These are phyloP conservation scores for Tinea pellionella DNA, from an alignment of 2,888 invertebrate species.

Conservation along the genomic window DNA sequence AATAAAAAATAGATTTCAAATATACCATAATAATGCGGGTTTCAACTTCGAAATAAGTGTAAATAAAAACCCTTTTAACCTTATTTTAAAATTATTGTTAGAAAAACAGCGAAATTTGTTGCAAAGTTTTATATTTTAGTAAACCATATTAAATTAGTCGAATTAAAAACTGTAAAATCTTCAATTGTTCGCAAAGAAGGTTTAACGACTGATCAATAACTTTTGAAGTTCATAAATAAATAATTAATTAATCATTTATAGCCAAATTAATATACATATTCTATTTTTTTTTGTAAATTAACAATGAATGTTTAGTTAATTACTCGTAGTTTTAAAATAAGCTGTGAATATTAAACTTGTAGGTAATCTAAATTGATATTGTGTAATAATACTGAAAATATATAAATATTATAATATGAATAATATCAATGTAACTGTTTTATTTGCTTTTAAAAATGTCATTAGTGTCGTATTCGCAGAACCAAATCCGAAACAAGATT, in stretches of 20 bases:
- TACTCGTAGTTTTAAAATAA: not conserved
- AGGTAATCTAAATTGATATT: conserved; percentile 44
- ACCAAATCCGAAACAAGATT: too few relatives aligned
- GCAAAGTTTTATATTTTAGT: too few relatives aligned
- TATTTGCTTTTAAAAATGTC: not conserved
- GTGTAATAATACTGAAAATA: conserved; percentile 42
- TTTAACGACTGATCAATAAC: conserved; percentile 1
- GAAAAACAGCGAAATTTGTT: not conserved
- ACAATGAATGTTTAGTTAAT: not conserved
- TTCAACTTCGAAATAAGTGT: not conserved
- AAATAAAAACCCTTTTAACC: not conserved
- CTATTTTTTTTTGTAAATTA: not conserved
- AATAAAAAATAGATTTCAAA: not conserved
- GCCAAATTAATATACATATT: not conserved
- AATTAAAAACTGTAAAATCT: not conserved
- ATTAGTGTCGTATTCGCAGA: too few relatives aligned
- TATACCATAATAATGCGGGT: not conserved
- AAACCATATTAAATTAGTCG: too few relatives aligned
- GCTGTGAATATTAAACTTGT: not conserved
- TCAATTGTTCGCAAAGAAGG: conserved; percentile 11
- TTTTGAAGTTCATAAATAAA: conserved; percentile 2
- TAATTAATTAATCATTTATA: not conserved
- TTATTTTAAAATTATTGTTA: not conserved
- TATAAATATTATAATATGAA: conserved; percentile 22
- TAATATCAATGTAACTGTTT: not conserved